Evolutionary conservation across 1,140 invertebrate species (phyloP).

Genomic region (Sweltsa coloradensis): DNA sequence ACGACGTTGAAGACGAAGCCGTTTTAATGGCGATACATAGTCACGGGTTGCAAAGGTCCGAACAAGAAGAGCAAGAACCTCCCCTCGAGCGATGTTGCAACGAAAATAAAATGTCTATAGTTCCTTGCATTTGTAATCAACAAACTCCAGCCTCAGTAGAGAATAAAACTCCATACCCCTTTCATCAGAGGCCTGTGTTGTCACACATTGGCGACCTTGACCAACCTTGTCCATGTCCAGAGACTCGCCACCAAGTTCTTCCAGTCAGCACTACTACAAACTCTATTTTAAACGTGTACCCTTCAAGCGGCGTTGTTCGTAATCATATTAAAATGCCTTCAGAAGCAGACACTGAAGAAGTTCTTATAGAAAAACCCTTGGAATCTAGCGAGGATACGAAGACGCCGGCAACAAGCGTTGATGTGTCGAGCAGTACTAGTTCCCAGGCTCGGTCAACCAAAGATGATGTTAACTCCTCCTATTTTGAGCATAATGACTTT

Average conservation of each 20-base stretch:
- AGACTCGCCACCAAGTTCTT: too few species aligned
- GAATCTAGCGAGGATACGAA: neutral
- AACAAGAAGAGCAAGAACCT: neutral
- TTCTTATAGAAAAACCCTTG: neutral
- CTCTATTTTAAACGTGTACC: neutral
- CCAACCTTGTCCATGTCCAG: neutral
- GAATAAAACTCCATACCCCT: neutral
- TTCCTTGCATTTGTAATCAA: neutral
- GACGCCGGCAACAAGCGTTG: neutral
- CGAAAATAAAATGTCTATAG: neutral
- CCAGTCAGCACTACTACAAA: neutral
- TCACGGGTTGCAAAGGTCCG: conserved; percentile 38
- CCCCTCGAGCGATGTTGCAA: neutral
- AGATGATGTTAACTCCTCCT: conserved; percentile 19
- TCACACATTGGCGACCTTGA: neutral
- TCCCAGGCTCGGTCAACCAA: conserved; percentile 21
- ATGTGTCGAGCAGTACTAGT: neutral
- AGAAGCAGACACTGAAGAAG: neutral
- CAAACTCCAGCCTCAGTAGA: neutral
- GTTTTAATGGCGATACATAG: conserved; percentile 48
- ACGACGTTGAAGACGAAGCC: conserved; percentile 49
- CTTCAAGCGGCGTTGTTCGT: neutral
- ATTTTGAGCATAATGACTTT: conserved; percentile 37
- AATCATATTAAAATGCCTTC: neutral
- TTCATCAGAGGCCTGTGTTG: conserved; percentile 3